These are phyloP conservation scores for Octomys mimax DNA, from an alignment of 2,797 vertebrate species.

Conservation along the genomic window DNA sequence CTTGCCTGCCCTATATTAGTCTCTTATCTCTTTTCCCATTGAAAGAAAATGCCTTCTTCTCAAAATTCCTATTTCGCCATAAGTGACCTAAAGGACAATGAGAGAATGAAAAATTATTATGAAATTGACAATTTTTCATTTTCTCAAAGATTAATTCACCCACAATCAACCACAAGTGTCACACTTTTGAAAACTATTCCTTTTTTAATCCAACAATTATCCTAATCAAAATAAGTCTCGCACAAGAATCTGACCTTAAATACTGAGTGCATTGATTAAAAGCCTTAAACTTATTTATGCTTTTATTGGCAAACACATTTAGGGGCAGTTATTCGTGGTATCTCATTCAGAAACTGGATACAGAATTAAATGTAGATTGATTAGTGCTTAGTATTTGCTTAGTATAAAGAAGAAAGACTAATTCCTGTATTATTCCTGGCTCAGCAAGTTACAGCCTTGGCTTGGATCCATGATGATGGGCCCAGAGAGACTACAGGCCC, in stretches of 20 bases:
- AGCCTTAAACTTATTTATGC: constrained; percentile 83
- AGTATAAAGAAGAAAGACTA: constrained; percentile 66
- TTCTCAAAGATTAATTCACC: constrained; percentile 64
- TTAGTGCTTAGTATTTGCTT: constrained; percentile 70
- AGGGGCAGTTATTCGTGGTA: constrained; percentile 85
- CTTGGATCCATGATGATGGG: constrained; percentile 61
- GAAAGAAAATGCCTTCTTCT: constrained; percentile 38
- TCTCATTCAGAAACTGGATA: constrained; percentile 82
- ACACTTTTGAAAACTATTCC: constrained; percentile 62
- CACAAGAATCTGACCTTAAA: constrained; percentile 77
- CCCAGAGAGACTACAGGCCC: constrained; percentile 53
- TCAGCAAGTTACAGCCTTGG: constrained; percentile 65
- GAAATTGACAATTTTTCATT: constrained; percentile 65
- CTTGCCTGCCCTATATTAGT: background rate
- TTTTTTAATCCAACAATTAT: constrained; percentile 84
- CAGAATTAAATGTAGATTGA: constrained; percentile 82
- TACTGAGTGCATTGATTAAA: constrained; percentile 82
- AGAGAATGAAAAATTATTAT: constrained; percentile 43
- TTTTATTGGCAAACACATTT: constrained; percentile 87
- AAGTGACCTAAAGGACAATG: constrained; percentile 57
- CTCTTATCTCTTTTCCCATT: background rate
- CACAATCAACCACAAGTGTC: constrained; percentile 14
- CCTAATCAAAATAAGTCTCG: constrained; percentile 78
- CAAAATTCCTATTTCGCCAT: constrained; percentile 59
- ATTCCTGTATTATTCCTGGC: constrained; percentile 73